Evolutionary conservation across 2,888 invertebrate species (phyloP), one percentile per base, ranked within the genome.

Genomic region (Drosophila monieri): DNA sequence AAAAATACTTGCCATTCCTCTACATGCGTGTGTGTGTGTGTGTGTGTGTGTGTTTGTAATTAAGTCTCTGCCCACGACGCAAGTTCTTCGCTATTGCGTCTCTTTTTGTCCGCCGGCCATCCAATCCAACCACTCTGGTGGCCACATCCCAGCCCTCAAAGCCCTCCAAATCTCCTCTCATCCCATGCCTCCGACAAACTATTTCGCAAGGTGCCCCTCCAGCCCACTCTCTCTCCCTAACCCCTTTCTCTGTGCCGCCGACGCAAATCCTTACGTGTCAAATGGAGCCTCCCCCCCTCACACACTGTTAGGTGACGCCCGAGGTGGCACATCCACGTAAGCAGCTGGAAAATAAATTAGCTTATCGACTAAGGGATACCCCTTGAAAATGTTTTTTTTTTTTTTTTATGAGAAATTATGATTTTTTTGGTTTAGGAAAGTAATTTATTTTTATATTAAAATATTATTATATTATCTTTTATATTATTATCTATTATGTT

Each of bases 191-290:
- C 47, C 4, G 21, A 71, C n/a, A 88, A 86, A 88, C 87, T 80
- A 80, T 80, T 88, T 88, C 71, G 71, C 78, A 88, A 80, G 80
- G 73, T 76, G 64, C 85, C 56, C 68, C 74, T 68, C 44, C 1
- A 43, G 47, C 21, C 27, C 12, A 30, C 30, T 37, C 32, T 43
- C 35, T 32, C 18, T 23, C 14, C 18, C 44, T 27, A 21, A 1
- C 35, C 35, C 14, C n/a, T 2, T 23, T 15, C 37, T 10, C 3
- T 25, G 14, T 43, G 37, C 27, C 59, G 60, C 51, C 87, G 78
- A 87, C 80, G 88, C 76, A 80, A 80, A 88, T 80, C 80, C 80
- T 80, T 88, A 80, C 80, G 80, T 80, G 80, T 87, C 85, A 85
- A 78, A 72, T 81, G 76, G 81, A 44, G 37, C 44, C 21, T 4